Base-by-base conservation (phyloP, 2,888 invertebrate genomes). In the Caenorhabditis sp. region DNA sequence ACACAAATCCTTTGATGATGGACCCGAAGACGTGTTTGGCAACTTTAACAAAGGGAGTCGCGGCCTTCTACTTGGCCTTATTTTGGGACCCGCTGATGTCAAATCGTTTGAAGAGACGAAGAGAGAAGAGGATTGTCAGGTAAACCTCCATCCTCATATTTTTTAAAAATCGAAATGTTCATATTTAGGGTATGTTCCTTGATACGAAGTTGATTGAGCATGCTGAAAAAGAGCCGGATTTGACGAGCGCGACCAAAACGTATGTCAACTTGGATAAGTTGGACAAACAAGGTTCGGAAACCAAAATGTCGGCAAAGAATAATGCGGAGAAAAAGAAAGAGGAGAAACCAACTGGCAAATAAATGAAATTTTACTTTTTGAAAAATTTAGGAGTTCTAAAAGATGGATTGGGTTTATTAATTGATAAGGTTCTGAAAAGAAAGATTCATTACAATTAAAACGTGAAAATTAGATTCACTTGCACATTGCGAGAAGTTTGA, bases 1-100 rank as follows among this genome's bases (percentile, higher is more conserved):
- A 31, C 78, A 79, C 38, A 79, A 79, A 49, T 73, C 76, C 20
- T 72, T 79, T 56, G 74, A 70, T 27, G 78, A 79, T 63, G 78
- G 78, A 49, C 78, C 78, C 10, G 76, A 74, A 31, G 78, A 79
- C 25, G 58, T 54, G 50, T 75, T 72, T 43, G 78, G 78, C 43
- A 79, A 79, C 58, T 79, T 79, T 59, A 68, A 57, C 20, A 61
- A 67, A 7, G 43, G 50, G 14, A 57, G 68, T n/a, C 66, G 76
- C 12, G 58, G 71, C n/a, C 43, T 70, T n/a, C 21, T 68, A 23
- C 43, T 76, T 53, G 74, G 76, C 4, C 20, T 64, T 38, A 5
- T 79, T 25, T 23, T 79, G 38, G 78, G 78, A 1, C 78, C 78
- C 1, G 54, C 66, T 7, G 74, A 79, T 38, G 70, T 67, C 52